Evolutionary conservation across 2,888 invertebrate genomes (phyloP).

Genomic region (Heliothis peltigera): DNA sequence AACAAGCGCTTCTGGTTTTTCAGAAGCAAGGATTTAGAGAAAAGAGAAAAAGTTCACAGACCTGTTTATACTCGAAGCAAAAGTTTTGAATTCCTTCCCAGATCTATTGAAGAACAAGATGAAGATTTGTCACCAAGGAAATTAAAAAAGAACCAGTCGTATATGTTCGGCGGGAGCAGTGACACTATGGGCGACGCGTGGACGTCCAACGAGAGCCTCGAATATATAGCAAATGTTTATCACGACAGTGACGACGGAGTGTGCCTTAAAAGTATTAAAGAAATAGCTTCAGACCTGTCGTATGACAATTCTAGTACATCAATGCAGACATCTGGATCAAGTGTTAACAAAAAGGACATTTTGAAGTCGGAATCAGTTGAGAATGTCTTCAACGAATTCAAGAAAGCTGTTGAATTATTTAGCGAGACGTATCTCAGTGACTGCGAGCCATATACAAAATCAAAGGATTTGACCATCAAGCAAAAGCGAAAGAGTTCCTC

Average conservation of each 20-base stretch:
- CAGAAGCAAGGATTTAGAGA: slow-evolving; percentile 77
- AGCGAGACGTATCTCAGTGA: slow-evolving; percentile 85
- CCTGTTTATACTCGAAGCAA: slow-evolving; percentile 83
- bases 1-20: slow-evolving; percentile 86
- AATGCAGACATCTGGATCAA: slow-evolving; percentile 78
- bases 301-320: slow-evolving; percentile 78
- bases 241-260: slow-evolving; percentile 80
- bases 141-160: slow-evolving; percentile 73
- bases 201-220: slow-evolving; percentile 81
- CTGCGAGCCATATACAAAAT: slow-evolving; percentile 83
- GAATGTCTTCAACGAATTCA: slow-evolving; percentile 81
- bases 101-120: slow-evolving; percentile 76
- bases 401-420: slow-evolving; percentile 84
- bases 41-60: slow-evolving; percentile 66
- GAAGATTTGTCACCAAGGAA: slow-evolving; percentile 58
- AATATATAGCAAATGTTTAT: slow-evolving; percentile 81
- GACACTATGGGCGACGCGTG: slow-evolving; percentile 81
- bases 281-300: slow-evolving; percentile 76
- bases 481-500: slow-evolving; percentile 83
- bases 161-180: slow-evolving; percentile 77
- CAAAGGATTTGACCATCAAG: slow-evolving; percentile 64
- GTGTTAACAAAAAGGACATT: slow-evolving; percentile 76
- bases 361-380: slow-evolving; percentile 80
- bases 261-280: slow-evolving; percentile 80
- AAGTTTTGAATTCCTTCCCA: slow-evolving; percentile 85